Evolutionary conservation across 2,888 invertebrate genomes (phyloP), one percentile per base, ranked within the genome.

Genomic region (Zaprionus obscuricornis): DNA sequence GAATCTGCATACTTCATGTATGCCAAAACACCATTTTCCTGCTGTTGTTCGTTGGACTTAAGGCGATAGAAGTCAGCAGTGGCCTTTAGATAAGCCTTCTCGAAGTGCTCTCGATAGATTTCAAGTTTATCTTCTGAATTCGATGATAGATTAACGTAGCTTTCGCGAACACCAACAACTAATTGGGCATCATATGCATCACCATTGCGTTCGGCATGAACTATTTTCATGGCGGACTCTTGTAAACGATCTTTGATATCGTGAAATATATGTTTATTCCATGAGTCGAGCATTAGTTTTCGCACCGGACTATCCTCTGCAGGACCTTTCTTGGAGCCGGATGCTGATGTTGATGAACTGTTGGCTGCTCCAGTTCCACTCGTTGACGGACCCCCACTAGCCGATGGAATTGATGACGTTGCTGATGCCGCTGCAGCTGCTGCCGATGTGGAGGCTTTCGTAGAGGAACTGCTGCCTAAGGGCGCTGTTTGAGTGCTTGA

Each of bases 1-100:
- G 94, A 92, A 89, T 99, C 98, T 3, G 99, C 99, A 91, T 98
- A 99, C 71, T 93, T 93, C 98, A 99, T 99, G 89, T 99, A 99
- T 58, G 95, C 95, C 87, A 98, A 96, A 0, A 99, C 98, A 37
- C 99, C 99, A 91, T 98, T 96, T 8, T 93, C 92, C 66, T 94
- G 93, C 60, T 99, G 92, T 88, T 98, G 96, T 87, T 98, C 96
- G 33, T 95, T 95, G 0, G 98, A 98, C 92, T 98, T 97, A 6
- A 96, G 91, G 85, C 94, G 93, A 90, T 99, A 99, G 91, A 98
- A 99, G 49, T 95, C 93, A 85, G 97, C 96, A 0, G 99, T 98
- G 29, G 97, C 96, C 51, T 88, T 95, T 86, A 99, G 94, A 89
- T 99, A 99, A 2, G 98, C 96, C 71, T 96, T 96, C 91, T 99